Base-by-base conservation (phyloP, 53 echinoderm and acorn worm genomes). In the Holothuria leucospilota region DNA sequence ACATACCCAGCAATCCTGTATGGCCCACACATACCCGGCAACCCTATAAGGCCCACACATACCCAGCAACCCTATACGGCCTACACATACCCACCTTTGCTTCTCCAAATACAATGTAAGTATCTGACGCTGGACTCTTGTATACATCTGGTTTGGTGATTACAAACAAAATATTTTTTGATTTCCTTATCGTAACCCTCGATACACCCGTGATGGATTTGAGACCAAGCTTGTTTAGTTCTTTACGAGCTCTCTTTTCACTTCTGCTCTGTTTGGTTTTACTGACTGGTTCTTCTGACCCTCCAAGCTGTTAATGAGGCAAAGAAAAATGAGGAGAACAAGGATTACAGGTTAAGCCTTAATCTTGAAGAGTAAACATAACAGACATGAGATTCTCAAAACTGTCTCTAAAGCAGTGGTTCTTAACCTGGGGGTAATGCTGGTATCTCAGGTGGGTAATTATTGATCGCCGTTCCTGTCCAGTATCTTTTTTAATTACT, bases 81-180 rank as follows among this genome's bases (percentile, higher is more conserved):
- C 49, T 3, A 49, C 49, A 6, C 49, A 49, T 49, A 39, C 87
- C 77, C 29, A 96, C 96, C 96, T 96, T 96, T 13, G 96, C 96
- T 81, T 96, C 96, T 23, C 96, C 96, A 91, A 96, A 96, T 29
- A 96, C 94, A 24, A 96, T 94, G 77, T 92, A 90, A 51, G 89
- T 89, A 69, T 96, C 96, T 72, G 92, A 92, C 10, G 92, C 94
- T 39, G 96, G 94, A 75, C 92, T 94, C 87, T 96, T 96, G 74
- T 82, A 94, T 39, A 96, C 96, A 69, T 96, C 96, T 62, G 96
- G 96, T 62, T 86, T 90, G 63, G 89, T 92, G 80, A 96, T 94
- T 29, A 96, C 96, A 84, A 96, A 96, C 15, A 96, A 85, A 87
- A 96, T 96, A 81, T 92, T 96, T 77, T 96, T 96, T 62, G 96